Base-by-base conservation (phyloP, 1,140 invertebrate species). In the Calephelis virginiensis region DNA sequence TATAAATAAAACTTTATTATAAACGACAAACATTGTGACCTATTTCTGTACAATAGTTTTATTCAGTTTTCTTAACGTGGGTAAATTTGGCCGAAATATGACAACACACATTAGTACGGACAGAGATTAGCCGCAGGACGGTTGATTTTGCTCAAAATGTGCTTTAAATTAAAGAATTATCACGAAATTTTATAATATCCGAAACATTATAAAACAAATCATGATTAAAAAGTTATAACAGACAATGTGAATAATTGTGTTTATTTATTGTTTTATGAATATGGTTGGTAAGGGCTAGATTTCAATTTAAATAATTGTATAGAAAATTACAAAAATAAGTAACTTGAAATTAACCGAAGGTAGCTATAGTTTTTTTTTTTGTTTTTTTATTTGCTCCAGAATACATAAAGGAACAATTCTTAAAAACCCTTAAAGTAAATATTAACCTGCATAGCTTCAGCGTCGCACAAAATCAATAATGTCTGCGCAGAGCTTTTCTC, bases 381-480 rank as follows among this genome's bases (percentile, higher is more conserved):
- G 17, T 17, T 28, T 28, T 28, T 28, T 28, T 28, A 28, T n/a
- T 40, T 11, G 45, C 10, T 66, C 40, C 12, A 17, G 17, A 11
- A 8, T 65, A 43, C 12, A 61, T 61, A 61, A 49, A 59, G 46
- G 50, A 50, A 28, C 45, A 10, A 6, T 68, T 49, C 6, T 60
- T 68, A 60, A n/a, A 48, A 56, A 53, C 59, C 61, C 46, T 38
- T 49, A 61, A 70, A 68, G 73, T 76, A 78, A 78, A 75, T 70
- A 79, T 70, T 71, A 67, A 59, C 74, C 59, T 64, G 74, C 64
- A 74, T 70, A 70, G 65, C 63, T 67, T 71, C 70, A 59, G 66
- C 68, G 69, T 64, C 71, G 66, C 69, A 67, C 66, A 83, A 85
- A 87, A 87, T 85, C 85, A 79, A 87, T 87, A 87, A 78, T 82